These are phyloP conservation scores for Eupeodes luniger DNA, from an alignment of 2,888 invertebrate species.

Conservation along the genomic window DNA sequence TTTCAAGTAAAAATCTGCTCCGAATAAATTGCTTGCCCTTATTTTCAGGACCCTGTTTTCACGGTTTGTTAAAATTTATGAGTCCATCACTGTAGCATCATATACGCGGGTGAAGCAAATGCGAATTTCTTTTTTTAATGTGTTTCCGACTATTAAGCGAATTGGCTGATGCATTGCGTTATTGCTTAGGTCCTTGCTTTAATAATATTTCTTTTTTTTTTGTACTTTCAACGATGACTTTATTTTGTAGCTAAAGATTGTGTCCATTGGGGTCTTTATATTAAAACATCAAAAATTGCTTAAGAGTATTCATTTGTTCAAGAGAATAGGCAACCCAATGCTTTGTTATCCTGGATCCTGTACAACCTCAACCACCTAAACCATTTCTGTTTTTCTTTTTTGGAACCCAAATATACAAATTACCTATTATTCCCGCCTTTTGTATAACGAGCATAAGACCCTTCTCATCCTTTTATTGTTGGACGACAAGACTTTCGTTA, in stretches of 20 bases:
- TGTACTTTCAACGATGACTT: conserved; percentile 12
- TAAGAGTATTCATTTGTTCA: conserved; percentile 22
- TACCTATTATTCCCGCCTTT: conserved; percentile 23
- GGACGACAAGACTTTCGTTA: conserved; percentile 23
- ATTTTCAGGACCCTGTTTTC: neutral
- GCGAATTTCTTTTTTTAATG: conserved; percentile 12
- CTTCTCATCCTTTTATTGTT: conserved; percentile 19
- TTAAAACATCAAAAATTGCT: conserved; percentile 54
- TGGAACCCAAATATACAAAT: conserved; percentile 38
- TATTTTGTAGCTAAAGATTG: neutral
- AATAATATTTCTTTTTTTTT: conserved; percentile 8
- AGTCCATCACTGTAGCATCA: neutral
- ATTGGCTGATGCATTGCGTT: conserved; percentile 6
- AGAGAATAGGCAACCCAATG: neutral
- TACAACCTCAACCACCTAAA: neutral
- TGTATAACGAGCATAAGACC: neutral
- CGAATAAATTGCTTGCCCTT: too few relatives aligned
- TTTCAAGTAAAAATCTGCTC: too few relatives aligned
- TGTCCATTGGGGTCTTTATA: conserved; percentile 17
- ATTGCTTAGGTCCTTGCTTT: neutral
- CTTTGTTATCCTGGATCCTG: conserved; percentile 5
- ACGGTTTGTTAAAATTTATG: neutral
- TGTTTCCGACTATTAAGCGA: conserved; percentile 32
- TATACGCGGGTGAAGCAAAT: neutral
- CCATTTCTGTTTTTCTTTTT: neutral